Percentiles rank a stretch among this genome's conserved stretches.
Evolutionary conservation across 2,888 invertebrate species (phyloP).

Genomic region (Pachycephus smyrnensis): DNA sequence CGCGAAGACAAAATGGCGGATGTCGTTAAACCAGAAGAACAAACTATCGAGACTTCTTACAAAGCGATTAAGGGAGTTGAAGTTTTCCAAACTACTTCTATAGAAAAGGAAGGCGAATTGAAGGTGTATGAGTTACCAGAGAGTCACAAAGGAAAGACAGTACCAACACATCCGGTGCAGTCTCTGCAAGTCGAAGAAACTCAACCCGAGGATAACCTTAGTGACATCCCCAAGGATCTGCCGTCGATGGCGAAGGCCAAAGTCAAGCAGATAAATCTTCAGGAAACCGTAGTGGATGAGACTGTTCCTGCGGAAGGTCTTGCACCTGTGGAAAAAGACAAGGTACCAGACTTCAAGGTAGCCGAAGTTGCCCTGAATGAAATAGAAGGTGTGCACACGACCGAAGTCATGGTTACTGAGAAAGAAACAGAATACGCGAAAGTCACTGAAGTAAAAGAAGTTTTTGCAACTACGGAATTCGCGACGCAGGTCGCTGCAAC

Average conservation of each 20-base stretch:
- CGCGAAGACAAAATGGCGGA: constrained; percentile 70
- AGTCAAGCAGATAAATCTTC: constrained; percentile 62
- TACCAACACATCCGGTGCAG: constrained; percentile 69
- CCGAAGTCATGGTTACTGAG: constrained; percentile 68
- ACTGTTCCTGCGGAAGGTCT: constrained; percentile 71
- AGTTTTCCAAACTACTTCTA: constrained; percentile 73
- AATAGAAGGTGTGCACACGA: constrained; percentile 68
- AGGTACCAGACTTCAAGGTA: constrained; percentile 62
- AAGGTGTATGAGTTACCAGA: constrained; percentile 69
- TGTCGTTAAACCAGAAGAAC: constrained; percentile 57
- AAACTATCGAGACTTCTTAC: constrained; percentile 68
- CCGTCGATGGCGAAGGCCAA: constrained; percentile 67
- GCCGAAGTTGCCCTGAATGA: constrained; percentile 66
- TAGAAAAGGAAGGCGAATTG: constrained; percentile 76
- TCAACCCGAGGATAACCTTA: constrained; percentile 65
- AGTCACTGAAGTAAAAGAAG: constrained; percentile 58
- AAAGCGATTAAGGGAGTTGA: constrained; percentile 74
- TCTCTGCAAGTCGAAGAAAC: constrained; percentile 69
- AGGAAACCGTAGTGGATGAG: constrained; percentile 70
- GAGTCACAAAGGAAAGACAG: constrained; percentile 68
- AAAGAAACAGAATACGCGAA: constrained; percentile 68
- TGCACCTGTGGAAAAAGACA: constrained; percentile 62
- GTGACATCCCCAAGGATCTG: constrained; percentile 64
- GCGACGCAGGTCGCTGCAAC: constrained; percentile 68
- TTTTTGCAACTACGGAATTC: constrained; percentile 67